Evolutionary conservation across 1,140 invertebrate genomes (phyloP).

Genomic region (Geopemphigus sp.): DNA sequence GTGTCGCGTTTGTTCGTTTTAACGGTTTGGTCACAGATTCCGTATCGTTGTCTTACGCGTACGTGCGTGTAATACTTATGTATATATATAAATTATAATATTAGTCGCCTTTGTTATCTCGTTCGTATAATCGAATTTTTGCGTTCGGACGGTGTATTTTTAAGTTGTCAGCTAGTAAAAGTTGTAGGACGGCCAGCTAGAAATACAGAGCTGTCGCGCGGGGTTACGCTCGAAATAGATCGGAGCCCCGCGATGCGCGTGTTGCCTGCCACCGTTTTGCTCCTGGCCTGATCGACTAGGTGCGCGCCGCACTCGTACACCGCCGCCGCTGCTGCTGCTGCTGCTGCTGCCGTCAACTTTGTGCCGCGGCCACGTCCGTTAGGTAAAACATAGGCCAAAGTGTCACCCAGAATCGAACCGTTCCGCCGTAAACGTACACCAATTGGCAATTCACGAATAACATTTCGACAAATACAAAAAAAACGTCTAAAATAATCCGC

Average conservation of each 20-base stretch:
- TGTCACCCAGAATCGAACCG: no score
- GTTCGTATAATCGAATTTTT: constrained; percentile 42
- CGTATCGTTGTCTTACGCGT: neutral
- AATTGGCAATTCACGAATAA: neutral
- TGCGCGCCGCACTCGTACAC: neutral
- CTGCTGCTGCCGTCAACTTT: neutral
- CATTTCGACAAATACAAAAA: neutral
- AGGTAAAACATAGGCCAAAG: neutral
- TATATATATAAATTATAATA: no score
- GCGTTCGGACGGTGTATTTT: constrained; percentile 43
- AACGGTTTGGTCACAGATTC: neutral
- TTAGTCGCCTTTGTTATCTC: constrained; percentile 42
- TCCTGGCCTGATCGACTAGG: constrained; percentile 2
- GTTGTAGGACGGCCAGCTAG: constrained; percentile 41
- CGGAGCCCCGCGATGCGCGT: constrained; percentile 16
- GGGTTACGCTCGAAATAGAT: constrained; percentile 47
- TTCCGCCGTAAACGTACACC: neutral
- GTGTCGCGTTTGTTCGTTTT: neutral
- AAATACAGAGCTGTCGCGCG: constrained; percentile 45
- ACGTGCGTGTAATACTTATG: no score
- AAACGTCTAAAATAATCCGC: no score
- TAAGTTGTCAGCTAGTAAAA: constrained; percentile 42
- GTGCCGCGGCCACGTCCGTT: neutral
- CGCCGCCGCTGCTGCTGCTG: neutral
- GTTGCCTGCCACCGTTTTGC: neutral